Conservation (phyloP, 1,140 invertebrate genomes). For the Nixonia krombeini region DNA sequence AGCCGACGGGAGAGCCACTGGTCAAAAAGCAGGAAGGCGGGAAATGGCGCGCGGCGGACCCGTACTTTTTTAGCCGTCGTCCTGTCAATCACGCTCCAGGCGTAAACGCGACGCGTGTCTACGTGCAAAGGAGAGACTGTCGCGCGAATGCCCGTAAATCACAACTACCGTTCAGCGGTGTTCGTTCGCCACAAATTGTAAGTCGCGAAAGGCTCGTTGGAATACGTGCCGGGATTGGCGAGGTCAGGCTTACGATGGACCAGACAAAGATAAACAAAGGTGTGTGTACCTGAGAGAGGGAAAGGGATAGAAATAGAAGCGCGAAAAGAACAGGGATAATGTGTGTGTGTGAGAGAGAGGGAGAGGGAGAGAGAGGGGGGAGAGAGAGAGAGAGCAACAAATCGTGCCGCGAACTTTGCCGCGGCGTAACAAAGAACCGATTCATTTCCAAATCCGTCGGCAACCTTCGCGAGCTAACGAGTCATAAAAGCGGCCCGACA, state of each 20-base stretch:
- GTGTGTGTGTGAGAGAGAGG: background rate
- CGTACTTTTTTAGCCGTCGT: constrained; percentile 22
- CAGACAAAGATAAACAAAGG: background rate
- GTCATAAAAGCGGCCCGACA: no score
- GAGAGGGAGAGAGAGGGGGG: background rate
- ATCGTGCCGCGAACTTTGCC: no score
- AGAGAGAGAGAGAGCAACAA: no score
- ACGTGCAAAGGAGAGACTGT: constrained; percentile 37
- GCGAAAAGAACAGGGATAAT: background rate
- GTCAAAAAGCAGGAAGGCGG: no score
- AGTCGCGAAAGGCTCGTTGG: background rate
- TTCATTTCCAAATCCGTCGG: no score
- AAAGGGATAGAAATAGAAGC: background rate
- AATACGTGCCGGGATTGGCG: constrained; percentile 2
- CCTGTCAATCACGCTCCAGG: constrained; percentile 32
- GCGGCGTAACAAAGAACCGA: no score
- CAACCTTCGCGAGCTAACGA: no score
- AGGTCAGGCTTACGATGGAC: constrained; percentile 5
- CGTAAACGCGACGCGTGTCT: constrained; percentile 34
- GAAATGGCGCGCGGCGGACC: constrained; percentile 33
- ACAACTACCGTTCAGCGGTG: constrained; percentile 1
- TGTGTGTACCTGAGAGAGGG: background rate
- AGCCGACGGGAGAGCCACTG: no score
- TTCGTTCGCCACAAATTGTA: background rate
- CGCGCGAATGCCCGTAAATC: constrained; percentile 37